Evolutionary conservation across 1,140 invertebrate genomes (phyloP), one percentile per base, ranked within the genome.

Genomic region (Antheraea pernyi): DNA sequence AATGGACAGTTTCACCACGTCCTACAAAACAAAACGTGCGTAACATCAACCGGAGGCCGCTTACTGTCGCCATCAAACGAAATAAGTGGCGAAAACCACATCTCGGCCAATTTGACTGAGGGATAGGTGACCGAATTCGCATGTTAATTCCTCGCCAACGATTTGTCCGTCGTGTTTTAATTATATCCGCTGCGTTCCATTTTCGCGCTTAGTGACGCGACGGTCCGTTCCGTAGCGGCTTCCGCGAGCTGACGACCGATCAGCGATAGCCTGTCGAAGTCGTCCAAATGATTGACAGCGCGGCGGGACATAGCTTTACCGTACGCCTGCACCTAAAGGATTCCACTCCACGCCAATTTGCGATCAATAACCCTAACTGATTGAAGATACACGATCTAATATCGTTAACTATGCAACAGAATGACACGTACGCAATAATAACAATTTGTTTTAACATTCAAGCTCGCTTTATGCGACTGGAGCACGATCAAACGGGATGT

Each of bases 101-200:
- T 67, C 39, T 42, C 62, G 48, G 22, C 58, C 71, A 67, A 79
- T 76, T 79, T 72, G 61, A 59, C 60, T 70, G 69, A 75, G 71
- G 74, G 76, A 79, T 79, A 71, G 76, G 74, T 82, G 83, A 83
- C 84, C 82, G 82, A 83, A 83, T 85, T 85, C 80, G 82, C 82
- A 74, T 69, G 81, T 85, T 85, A 81, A 90, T 84, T 82, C 80
- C 79, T 72, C 80, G 85, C 85, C 84, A 82, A 78, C 81, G 81
- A 85, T 82, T 83, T 85, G 81, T 87, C 79, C 80, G 83, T 78
- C 79, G 76, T 80, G 81, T 85, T 87, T 88, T 90, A 90, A 90
- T 90, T 90, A 89, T 90, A 88, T 85, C 85, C 84, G 84, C 86
- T 88, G 81, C 75, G 88, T 84, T 87, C 88, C 85, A 88, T 88